These are phyloP conservation scores for Sweltsa coloradensis DNA, from an alignment of 1,140 invertebrate genomes.

Conservation along the genomic window DNA sequence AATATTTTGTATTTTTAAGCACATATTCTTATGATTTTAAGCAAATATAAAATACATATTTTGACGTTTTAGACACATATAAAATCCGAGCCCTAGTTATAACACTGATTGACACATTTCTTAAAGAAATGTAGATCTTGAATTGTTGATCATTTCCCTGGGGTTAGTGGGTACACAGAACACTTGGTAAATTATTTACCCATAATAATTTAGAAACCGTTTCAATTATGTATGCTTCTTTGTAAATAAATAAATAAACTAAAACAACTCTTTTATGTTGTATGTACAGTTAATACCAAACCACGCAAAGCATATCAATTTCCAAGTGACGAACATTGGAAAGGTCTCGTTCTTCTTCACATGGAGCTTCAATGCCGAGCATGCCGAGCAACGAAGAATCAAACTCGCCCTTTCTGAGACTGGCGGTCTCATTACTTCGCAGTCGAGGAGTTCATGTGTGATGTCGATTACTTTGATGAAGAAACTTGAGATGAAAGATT, in stretches of 20 bases:
- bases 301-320: constrained; percentile 17
- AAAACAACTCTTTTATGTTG: constrained; percentile 4
- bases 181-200: too few species aligned
- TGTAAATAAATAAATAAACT: neutral
- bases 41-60: too few species aligned
- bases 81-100: too few species aligned
- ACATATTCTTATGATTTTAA: too few species aligned
- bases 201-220: too few species aligned
- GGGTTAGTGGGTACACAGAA: too few species aligned
- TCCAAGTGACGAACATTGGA: constrained; percentile 28
- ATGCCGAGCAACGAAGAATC: constrained; percentile 16
- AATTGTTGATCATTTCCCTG: too few species aligned
- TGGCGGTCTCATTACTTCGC: constrained; percentile 20
- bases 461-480: constrained; percentile 10
- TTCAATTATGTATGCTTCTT: too few species aligned
- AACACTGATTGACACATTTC: too few species aligned
- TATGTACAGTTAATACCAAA: constrained; percentile 22
- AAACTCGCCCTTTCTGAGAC: constrained; percentile 17
- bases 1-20: too few species aligned
- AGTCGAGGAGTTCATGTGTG: constrained; percentile 4
- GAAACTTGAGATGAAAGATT: constrained; percentile 11
- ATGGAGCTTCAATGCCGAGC: constrained; percentile 24
- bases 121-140: too few species aligned
- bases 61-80: too few species aligned
- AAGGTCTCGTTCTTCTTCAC: constrained; percentile 27